Evolutionary conservation across 2,113 vertebrate species (phyloP), one percentile per base, ranked within the genome.

Genomic region (Lampris incognitus): DNA sequence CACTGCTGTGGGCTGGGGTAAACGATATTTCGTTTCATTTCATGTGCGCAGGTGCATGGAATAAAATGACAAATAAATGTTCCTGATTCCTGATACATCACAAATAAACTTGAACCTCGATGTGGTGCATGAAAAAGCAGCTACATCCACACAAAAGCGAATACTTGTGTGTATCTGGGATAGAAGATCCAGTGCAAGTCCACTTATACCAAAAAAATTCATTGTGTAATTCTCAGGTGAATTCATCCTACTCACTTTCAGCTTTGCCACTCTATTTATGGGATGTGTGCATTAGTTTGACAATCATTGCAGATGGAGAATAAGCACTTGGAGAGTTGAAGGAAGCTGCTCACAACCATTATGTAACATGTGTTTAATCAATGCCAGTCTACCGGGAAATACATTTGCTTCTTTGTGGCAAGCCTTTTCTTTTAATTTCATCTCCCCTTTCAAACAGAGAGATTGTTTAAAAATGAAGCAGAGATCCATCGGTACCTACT

Each of bases 281-380:
- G 9, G 50, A 52, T 86, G 78, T 66, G 60, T 40, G 65, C 74
- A 39, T 72, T 75, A 74, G 64, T 81, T 82, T 87, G 85, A 87
- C 78, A 85, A 76, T 72, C 76, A 73, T 81, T 84, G 87, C 55
- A 80, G 82, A 63, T 55, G 50, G 51, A 85, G 68, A 84, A 72
- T 54, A 82, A 57, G 81, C 59, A 70, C 50, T 0, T 44, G 66
- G 76, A 78, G 64, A 76, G 68, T 55, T 72, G 76, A 89, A 72
- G 81, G 72, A 84, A 74, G 55, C 68, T 72, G 78, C 76, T 81
- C 9, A 71, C 79, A 90, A 85, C 78, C 82, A 74, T 87, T 85
- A 85, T 50, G 69, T 78, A 90, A 90, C 51, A 6, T 57, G 49
- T 0, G 46, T 55, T 76, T 42, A 89, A 84, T 87, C 81, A 84